Base-by-base conservation (phyloP, 2,113 vertebrate genomes). In the Typhlomys cinereus region DNA sequence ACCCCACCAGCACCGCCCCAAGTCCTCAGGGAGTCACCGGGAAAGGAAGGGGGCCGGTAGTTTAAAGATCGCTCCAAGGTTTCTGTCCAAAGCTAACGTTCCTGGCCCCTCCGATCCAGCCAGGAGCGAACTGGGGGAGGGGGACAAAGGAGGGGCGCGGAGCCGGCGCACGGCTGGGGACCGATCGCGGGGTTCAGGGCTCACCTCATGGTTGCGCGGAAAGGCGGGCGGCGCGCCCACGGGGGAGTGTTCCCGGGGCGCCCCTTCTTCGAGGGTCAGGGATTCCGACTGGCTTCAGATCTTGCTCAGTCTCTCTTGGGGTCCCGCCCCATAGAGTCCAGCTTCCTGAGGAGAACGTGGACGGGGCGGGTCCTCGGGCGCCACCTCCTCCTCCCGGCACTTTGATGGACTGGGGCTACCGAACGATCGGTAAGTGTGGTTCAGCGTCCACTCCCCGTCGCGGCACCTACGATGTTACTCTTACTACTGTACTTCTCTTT, bases 141-240 rank as follows among this genome's bases (percentile, higher is more conserved):
- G 92, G 95, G 92, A 91, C 84, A 89, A 93, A 89, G 87, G 66
- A 87, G 94, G 88, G 90, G 91, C 70, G 82, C 41, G 62, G 69
- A 71, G 75, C 74, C 36, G 59, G 85, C n/a, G 74, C 69, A 21
- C 21, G 93, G 62, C 52, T 75, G 82, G 69, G 74, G 64, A 52
- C 71, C 76, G 59, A 57, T 61, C 27, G 79, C 27, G 25, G 80
- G 85, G 59, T 20, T 31, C 61, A 54, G 61, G 83, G 93, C 93
- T 96, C 95, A 96, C 96, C 96, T 97, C 96, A 97, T 96, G 96
- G 94, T 71, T 96, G 93, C 83, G 87, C 44, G 59, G 73, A 89
- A n/a, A 23, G 80, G 78, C 74, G 79, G 94, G 95, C 84, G 84
- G 94, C 66, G 85, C 87, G 79, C 96, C 95, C 91, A 39, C 89